Percentiles rank a stretch among this genome's conserved stretches.
Conservation (phyloP, 2,113 vertebrate genomes). For the Triplophysa tibetana region DNA sequence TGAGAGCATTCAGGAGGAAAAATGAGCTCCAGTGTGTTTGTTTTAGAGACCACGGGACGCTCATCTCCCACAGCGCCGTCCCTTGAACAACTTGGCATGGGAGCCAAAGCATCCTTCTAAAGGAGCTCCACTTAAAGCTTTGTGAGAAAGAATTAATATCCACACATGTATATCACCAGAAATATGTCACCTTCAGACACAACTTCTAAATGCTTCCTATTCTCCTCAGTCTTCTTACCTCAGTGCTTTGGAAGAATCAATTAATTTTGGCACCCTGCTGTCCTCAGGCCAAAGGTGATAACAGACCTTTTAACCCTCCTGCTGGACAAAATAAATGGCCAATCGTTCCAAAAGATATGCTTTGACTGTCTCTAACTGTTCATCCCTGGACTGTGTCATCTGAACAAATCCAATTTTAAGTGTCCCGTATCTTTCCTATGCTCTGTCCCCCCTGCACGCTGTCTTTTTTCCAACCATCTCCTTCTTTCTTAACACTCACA, state of each 20-base stretch:
- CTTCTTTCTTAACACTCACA: slow-evolving; percentile 23
- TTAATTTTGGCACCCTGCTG: not conserved
- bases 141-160: too few relatives aligned
- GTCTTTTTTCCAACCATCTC: slow-evolving; percentile 1
- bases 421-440: not conserved
- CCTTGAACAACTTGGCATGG: slow-evolving; percentile 45
- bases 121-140: slow-evolving; percentile 16
- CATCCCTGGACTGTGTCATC: not conserved
- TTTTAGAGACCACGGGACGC: slow-evolving; percentile 32
- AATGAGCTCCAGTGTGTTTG: slow-evolving; percentile 17
- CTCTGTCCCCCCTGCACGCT: not conserved
- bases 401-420: slow-evolving; percentile 14
- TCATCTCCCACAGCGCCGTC: slow-evolving; percentile 22
- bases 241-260: too few relatives aligned
- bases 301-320: not conserved
- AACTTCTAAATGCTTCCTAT: not conserved
- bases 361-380: not conserved
- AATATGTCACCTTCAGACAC: not conserved
- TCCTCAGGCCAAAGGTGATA: slow-evolving; percentile 23
- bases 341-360: not conserved
- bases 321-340: not conserved
- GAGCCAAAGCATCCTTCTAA: slow-evolving; percentile 20
- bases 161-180: not conserved
- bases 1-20: slow-evolving; percentile 18
- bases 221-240: slow-evolving; percentile 1